These are phyloP conservation scores for Phycodurus eques DNA, from an alignment of 2,113 vertebrate species.

Conservation along the genomic window DNA sequence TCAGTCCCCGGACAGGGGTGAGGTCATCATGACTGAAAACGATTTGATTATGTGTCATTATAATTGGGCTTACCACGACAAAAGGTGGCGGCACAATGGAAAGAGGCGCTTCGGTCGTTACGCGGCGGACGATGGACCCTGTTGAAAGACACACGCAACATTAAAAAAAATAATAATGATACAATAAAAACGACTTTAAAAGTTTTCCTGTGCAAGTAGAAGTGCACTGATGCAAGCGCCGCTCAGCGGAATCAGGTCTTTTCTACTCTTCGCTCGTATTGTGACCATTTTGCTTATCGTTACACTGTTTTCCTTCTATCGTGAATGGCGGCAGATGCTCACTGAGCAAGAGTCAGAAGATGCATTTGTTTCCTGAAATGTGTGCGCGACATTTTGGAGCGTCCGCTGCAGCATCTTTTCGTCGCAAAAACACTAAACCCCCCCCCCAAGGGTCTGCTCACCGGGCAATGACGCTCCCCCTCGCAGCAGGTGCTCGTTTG, in stretches of 20 bases:
- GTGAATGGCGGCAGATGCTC: not conserved
- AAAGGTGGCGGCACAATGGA: slow-evolving; percentile 85
- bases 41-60: fast-evolving
- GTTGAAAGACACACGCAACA: slow-evolving; percentile 16
- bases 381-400: no score
- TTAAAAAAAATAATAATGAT: not conserved
- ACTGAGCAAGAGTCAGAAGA: no score
- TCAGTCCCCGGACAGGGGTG: not conserved
- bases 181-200: no score
- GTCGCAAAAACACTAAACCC: no score
- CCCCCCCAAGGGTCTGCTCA: no score
- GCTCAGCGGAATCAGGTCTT: not conserved
- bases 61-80: slow-evolving; percentile 81
- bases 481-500: slow-evolving; percentile 26
- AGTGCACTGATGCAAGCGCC: not conserved
- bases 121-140: slow-evolving; percentile 61
- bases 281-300: no score
- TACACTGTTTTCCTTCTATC: no score
- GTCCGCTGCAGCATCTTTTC: no score
- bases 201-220: not conserved
- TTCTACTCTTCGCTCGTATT: not conserved
- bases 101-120: slow-evolving; percentile 75
- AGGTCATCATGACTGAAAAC: not conserved
- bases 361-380: not conserved
- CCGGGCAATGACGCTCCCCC: slow-evolving; percentile 39